Conservation (phyloP, 2,797 vertebrate species). For the Spinus pinus region DNA sequence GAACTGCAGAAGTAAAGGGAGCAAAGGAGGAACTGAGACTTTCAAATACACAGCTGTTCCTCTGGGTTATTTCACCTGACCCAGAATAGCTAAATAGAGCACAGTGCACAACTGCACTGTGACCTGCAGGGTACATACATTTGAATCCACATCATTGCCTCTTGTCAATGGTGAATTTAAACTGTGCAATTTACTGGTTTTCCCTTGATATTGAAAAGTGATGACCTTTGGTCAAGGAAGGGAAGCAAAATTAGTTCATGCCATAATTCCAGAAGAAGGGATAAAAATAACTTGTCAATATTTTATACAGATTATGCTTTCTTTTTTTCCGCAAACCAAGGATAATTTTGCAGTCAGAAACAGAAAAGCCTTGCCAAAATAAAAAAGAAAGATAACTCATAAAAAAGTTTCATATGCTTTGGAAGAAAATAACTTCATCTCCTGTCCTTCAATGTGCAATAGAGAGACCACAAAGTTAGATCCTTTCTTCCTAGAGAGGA, state of each 20-base stretch:
- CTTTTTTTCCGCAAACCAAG: neutral
- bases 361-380: neutral
- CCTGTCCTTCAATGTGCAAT: neutral
- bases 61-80: neutral
- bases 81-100: neutral
- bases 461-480: neutral
- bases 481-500: neutral
- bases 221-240: slow-evolving; percentile 1
- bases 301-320: neutral
- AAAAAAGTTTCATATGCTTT: neutral
- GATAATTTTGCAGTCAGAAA: neutral
- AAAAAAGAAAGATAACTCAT: neutral
- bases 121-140: neutral
- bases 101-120: neutral
- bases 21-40: neutral
- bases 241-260: slow-evolving; percentile 13
- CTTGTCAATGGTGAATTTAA: neutral
- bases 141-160: neutral
- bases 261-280: neutral
- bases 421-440: neutral
- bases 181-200: neutral
- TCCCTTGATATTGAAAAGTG: neutral
- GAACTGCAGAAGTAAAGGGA: neutral
- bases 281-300: slow-evolving; percentile 1
- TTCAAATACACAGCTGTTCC: neutral